A percentile compares a stretch with the other conserved stretches of the same genome.
Evolutionary conservation across 2,113 vertebrate genomes (phyloP).

Genomic region (Petaurus breviceps): DNA sequence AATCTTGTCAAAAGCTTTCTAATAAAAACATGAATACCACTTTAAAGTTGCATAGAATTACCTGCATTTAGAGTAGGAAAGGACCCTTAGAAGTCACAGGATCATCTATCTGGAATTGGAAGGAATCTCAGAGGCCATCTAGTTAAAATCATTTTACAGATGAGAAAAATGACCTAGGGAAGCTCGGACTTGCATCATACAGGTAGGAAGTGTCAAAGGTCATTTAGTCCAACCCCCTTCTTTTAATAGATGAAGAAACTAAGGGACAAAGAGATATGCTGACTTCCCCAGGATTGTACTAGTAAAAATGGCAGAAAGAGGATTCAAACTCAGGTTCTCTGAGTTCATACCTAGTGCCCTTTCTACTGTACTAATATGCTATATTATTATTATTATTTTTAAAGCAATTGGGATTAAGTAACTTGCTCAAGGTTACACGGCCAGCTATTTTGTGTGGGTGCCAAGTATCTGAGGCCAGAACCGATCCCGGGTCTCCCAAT

Average conservation of each 20-base stretch:
- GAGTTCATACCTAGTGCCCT: no score
- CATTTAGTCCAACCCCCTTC: neutral
- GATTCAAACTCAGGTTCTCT: no score
- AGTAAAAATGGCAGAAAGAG: no score
- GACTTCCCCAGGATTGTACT: no score
- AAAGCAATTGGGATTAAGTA: no score
- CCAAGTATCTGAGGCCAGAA: no score
- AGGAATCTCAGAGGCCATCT: neutral
- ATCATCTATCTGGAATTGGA: neutral
- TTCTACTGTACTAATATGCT: no score
- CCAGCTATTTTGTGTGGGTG: no score
- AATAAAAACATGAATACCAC: slow-evolving; percentile 18
- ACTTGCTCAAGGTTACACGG: no score
- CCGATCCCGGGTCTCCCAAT: no score
- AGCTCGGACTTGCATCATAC: neutral
- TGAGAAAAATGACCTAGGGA: neutral
- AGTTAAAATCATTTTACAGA: neutral
- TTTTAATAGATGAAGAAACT: neutral
- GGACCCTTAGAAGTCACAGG: neutral
- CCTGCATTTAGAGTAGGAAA: neutral
- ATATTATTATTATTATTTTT: slow-evolving; percentile 22
- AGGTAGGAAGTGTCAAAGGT: neutral
- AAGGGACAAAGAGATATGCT: no score
- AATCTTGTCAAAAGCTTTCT: slow-evolving; percentile 4
- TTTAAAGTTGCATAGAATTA: neutral